Percentiles rank a stretch among this genome's conserved stretches.
Conservation (phyloP, 1,140 invertebrate species). For the Oppia nitens region DNA sequence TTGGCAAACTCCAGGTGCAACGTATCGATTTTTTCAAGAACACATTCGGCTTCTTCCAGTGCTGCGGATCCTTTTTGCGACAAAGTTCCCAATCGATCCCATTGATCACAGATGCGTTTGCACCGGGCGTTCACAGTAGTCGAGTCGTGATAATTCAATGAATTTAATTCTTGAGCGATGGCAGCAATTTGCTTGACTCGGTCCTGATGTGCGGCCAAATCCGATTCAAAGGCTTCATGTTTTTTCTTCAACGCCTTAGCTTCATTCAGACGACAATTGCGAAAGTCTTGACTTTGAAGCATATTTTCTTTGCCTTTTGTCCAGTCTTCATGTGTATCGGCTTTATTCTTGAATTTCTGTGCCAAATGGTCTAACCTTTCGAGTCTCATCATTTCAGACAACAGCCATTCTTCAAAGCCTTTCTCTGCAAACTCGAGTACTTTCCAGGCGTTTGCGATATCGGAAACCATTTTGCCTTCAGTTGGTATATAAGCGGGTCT, state of each 20-base stretch:
- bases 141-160: constrained; percentile 91
- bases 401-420: constrained; percentile 96
- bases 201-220: constrained; percentile 92
- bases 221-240: constrained; percentile 97
- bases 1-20: constrained; percentile 97
- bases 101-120: constrained; percentile 63
- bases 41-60: constrained; percentile 85
- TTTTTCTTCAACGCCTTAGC: constrained; percentile 94
- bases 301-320: constrained; percentile 93
- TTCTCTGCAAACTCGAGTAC: constrained; percentile 88
- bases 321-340: constrained; percentile 98
- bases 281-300: constrained; percentile 64
- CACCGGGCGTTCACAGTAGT: constrained; percentile 82
- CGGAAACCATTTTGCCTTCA: constrained; percentile 96
- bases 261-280: constrained; percentile 88
- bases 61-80: constrained; percentile 79
- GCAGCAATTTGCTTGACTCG: constrained; percentile 97
- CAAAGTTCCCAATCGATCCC: constrained; percentile 72
- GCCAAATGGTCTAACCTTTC: constrained; percentile 94
- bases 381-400: constrained; percentile 92
- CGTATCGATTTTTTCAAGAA: constrained; percentile 94
- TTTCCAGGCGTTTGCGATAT: constrained; percentile 98
- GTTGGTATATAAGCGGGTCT: constrained; percentile 96
- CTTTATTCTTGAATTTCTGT: constrained; percentile 99
- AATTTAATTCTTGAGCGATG: constrained; percentile 95